Evolutionary conservation across 2,113 vertebrate species (phyloP).

Genomic region (Hymenochirus boettgeri): DNA sequence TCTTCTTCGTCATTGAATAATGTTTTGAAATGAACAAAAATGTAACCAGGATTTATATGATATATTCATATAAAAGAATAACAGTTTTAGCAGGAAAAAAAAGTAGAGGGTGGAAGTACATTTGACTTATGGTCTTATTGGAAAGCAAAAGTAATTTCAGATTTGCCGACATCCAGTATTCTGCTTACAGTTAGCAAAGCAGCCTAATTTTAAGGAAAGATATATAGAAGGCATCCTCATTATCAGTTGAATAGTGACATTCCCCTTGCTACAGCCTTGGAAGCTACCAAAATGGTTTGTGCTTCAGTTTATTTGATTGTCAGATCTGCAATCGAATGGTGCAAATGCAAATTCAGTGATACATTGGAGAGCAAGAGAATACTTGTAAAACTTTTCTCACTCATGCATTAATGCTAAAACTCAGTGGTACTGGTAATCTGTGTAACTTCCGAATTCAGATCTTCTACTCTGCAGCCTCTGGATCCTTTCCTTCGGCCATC

Average conservation of each 20-base stretch:
- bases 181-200: background rate
- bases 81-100: too few species aligned
- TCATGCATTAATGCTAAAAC: conserved; percentile 50
- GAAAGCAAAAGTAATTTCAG: too few species aligned
- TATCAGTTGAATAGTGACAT: background rate
- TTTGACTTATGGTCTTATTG: too few species aligned
- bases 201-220: conserved; percentile 3
- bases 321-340: background rate
- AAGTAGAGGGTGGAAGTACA: too few species aligned
- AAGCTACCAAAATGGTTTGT: background rate
- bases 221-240: conserved; percentile 14
- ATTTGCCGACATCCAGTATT: too few species aligned
- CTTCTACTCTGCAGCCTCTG: conserved; percentile 47
- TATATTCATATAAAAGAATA: too few species aligned
- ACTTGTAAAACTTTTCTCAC: background rate
- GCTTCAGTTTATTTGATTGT: conserved; percentile 17
- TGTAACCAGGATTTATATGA: too few species aligned
- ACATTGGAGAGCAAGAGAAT: too few species aligned
- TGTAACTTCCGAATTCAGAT: conserved; percentile 70
- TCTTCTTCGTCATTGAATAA: too few species aligned
- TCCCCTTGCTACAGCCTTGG: background rate
- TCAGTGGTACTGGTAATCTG: conserved; percentile 67
- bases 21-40: too few species aligned
- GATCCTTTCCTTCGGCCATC: conserved; percentile 52
- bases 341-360: background rate